These are phyloP conservation scores for Syngnathus rostellatus DNA, from an alignment of 2,797 vertebrate species.

Conservation along the genomic window DNA sequence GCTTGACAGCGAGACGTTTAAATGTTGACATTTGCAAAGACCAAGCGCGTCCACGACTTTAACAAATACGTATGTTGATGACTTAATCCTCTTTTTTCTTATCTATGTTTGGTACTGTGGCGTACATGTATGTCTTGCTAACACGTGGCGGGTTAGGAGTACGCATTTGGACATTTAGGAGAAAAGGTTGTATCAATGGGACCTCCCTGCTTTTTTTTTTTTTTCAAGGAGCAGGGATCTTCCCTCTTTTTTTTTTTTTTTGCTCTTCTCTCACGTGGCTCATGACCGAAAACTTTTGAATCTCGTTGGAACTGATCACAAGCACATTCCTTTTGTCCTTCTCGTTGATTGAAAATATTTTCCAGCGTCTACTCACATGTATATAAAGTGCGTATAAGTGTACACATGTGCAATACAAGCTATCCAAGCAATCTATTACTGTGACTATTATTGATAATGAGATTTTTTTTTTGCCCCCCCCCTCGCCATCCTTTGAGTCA, in stretches of 20 bases:
- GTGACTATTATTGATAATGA: slow-evolving; percentile 72
- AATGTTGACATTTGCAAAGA: background rate
- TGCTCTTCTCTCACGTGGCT: slow-evolving; percentile 23
- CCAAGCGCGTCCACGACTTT: background rate
- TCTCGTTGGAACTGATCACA: slow-evolving; percentile 54
- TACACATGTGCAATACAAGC: slow-evolving; percentile 76
- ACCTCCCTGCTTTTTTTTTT: slow-evolving; percentile 2
- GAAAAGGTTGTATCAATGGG: slow-evolving; percentile 13
- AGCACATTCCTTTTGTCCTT: slow-evolving; percentile 70
- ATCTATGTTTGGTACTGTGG: slow-evolving; percentile 65
- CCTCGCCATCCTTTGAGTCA: slow-evolving; percentile 25
- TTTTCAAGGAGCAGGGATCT: slow-evolving; percentile 12
- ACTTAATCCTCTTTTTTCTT: slow-evolving; percentile 63
- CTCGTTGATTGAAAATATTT: slow-evolving; percentile 39
- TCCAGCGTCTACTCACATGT: slow-evolving; percentile 63
- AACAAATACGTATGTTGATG: slow-evolving; percentile 15
- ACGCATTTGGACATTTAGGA: slow-evolving; percentile 25
- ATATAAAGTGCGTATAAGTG: slow-evolving; percentile 72
- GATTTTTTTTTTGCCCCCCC: slow-evolving; percentile 28
- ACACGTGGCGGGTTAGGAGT: slow-evolving; percentile 17
- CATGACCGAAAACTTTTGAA: slow-evolving; percentile 47
- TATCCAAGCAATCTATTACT: slow-evolving; percentile 76
- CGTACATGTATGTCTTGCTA: slow-evolving; percentile 66
- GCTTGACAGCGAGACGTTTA: background rate
- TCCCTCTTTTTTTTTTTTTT: slow-evolving; percentile 17